Conservation (phyloP, 2,888 invertebrate genomes). For the Tetragonula carbonaria region DNA sequence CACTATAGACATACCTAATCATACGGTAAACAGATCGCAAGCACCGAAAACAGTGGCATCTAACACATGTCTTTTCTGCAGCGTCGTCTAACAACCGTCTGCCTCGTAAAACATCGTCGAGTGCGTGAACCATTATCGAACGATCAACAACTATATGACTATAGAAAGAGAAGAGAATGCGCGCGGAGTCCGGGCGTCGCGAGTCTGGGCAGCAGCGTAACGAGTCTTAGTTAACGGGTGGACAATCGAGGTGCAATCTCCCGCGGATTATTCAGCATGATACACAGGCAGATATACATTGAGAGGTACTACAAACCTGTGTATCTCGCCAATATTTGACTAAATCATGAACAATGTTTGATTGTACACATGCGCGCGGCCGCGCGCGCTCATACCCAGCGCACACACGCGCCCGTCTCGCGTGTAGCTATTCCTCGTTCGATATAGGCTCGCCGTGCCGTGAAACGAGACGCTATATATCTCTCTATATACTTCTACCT, state of each 20-base stretch:
- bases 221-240: constrained; percentile 78
- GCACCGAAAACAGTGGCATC: not conserved
- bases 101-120: not conserved
- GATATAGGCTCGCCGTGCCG: constrained; percentile 35
- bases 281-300: constrained; percentile 76
- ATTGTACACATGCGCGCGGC: constrained; percentile 78
- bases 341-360: constrained; percentile 84
- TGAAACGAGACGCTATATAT: not conserved
- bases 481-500: not conserved
- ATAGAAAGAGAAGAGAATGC: constrained; percentile 7
- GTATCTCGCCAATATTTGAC: constrained; percentile 84
- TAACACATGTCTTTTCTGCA: not conserved
- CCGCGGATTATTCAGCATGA: constrained; percentile 81
- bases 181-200: not conserved
- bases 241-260: constrained; percentile 79
- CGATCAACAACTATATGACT: not conserved
- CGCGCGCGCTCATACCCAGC: constrained; percentile 41
- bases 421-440: constrained; percentile 30
- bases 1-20: not conserved
- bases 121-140: not conserved
- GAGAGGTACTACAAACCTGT: constrained; percentile 82
- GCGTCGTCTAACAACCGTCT: not conserved
- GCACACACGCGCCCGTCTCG: constrained; percentile 29
- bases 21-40: not conserved
- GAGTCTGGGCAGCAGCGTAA: constrained; percentile 51